Evolutionary conservation across 2,888 invertebrate genomes (phyloP).

Genomic region (Polia nebulosa): DNA sequence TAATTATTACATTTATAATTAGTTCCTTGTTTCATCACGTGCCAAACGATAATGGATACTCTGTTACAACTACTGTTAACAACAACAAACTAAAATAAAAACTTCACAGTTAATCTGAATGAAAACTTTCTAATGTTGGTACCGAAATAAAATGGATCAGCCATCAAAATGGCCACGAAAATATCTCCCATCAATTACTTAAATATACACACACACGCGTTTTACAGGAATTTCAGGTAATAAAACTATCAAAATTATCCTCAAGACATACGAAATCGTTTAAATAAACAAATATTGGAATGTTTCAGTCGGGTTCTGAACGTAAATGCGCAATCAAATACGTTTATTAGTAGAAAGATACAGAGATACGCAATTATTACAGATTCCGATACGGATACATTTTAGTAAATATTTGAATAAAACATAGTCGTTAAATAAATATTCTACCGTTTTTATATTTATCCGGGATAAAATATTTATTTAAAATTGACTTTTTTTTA

Average conservation of each 20-base stretch:
- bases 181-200: constrained; percentile 50
- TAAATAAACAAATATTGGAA: constrained; percentile 51
- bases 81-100: constrained; percentile 32
- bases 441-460: neutral
- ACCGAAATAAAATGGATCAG: constrained; percentile 38
- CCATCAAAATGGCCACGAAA: constrained; percentile 34
- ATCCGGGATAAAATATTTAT: neutral
- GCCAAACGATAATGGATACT: constrained; percentile 9
- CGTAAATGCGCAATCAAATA: constrained; percentile 58
- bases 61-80: neutral
- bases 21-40: constrained; percentile 5
- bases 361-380: constrained; percentile 45
- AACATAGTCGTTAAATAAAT: constrained; percentile 15
- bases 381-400: constrained; percentile 42
- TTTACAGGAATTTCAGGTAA: constrained; percentile 57
- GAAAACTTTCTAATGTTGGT: constrained; percentile 14
- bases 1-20: constrained; percentile 6
- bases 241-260: constrained; percentile 61
- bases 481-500: too few species aligned
- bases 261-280: constrained; percentile 48
- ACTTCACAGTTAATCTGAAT: constrained; percentile 23
- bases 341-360: constrained; percentile 53
- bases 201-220: constrained; percentile 30
- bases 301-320: constrained; percentile 33
- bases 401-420: constrained; percentile 59